Evolutionary conservation across 2,888 invertebrate species (phyloP), one percentile per base, ranked within the genome.

Genomic region (Eupithecia vulgata): DNA sequence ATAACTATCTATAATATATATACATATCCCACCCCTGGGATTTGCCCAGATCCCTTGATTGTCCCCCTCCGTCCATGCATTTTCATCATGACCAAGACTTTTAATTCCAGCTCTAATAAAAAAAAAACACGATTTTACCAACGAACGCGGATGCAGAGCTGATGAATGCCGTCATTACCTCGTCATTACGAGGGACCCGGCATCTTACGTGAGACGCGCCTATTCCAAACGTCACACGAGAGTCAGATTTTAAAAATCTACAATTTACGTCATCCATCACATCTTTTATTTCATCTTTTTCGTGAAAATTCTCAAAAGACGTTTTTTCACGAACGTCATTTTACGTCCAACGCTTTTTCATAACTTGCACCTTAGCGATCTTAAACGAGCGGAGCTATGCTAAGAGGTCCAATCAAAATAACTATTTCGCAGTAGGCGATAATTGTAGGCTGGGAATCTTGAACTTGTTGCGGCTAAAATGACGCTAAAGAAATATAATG

Each of bases 361-460:
- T 0, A 37, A 42, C 8, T 12, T 1, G 17, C 59, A 25, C 62
- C 40, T 59, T 71, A 71, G 74, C 48, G 62, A 76, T 76, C 77
- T 79, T 72, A 77, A 76, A 71, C 77, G 70, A 40, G 40, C 25
- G 3, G 37, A 82, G 73, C 80, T 83, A 84, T 83, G 85, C 77
- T 84, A 82, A 84, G 80, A 81, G 82, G 77, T 61, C 79, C 81
- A 87, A 87, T 88, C 85, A 86, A 83, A 84, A 85, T 86, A 85
- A 84, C 84, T 84, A 84, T 84, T 86, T 86, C 85, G 80, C 78
- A 73, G 83, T 82, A 83, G 79, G 82, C 83, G 81, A 83, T 87
- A 87, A 88, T 87, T 87, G 83, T 75, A 40, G 42, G 45, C 70
- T 57, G 69, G 62, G 70, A 76, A 72, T 66, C 68, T 70, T 64